These are phyloP conservation scores for Luidia sarsii DNA, from an alignment of 53 echinoderm and acorn worm genomes.

Conservation along the genomic window DNA sequence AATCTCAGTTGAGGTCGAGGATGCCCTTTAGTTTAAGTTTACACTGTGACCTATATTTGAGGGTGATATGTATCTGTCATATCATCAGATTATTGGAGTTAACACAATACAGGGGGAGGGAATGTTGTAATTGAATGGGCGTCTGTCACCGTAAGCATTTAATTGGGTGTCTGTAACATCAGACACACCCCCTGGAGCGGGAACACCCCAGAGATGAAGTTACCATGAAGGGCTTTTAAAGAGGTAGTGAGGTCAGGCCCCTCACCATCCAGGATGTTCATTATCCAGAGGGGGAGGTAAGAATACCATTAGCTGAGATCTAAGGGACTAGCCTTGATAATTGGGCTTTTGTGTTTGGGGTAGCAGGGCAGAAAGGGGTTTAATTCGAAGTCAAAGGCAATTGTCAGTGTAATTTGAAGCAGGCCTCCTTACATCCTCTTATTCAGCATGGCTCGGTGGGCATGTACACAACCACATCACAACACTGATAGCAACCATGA, in stretches of 20 bases:
- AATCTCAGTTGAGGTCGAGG: no score
- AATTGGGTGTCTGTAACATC: conserved; percentile 61
- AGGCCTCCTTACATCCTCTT: no score
- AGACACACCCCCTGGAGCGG: conserved; percentile 38
- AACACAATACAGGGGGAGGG: neutral
- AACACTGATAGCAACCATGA: no score
- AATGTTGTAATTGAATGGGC: conserved; percentile 40
- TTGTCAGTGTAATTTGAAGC: no score
- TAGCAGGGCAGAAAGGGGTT: no score
- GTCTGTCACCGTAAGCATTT: conserved; percentile 44
- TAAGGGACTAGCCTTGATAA: neutral
- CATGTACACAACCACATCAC: no score
- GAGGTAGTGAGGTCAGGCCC: neutral
- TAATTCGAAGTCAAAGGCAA: no score
- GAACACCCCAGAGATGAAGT: conserved; percentile 50
- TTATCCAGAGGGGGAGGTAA: neutral
- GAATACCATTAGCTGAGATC: neutral
- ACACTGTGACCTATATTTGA: no score
- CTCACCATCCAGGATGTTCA: conserved; percentile 1
- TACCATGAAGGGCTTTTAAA: conserved; percentile 40
- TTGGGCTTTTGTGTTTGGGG: neutral
- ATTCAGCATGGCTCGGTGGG: no score
- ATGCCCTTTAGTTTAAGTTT: no score
- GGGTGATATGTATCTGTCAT: neutral
- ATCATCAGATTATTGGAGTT: neutral